Percentiles rank a stretch among this genome's conserved stretches.
Evolutionary conservation across 2,797 vertebrate species (phyloP).

Genomic region (Lacerta bilineata): DNA sequence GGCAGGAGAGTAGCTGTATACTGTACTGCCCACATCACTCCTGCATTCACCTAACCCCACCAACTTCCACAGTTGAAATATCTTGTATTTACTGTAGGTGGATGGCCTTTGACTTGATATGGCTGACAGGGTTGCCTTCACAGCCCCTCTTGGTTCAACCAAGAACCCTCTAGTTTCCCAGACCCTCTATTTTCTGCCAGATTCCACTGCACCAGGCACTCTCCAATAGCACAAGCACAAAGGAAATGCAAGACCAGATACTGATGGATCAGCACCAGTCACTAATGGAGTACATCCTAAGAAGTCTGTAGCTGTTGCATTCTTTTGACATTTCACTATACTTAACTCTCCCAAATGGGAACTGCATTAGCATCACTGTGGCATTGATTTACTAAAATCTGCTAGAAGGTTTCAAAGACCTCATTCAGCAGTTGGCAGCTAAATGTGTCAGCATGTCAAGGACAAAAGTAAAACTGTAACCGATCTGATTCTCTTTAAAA

Average conservation of each 20-base stretch:
- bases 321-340: background rate
- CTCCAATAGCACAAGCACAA: background rate
- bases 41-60: background rate
- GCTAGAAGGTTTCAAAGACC: background rate
- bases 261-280: slow-evolving; percentile 28
- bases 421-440: background rate
- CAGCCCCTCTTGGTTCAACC: background rate
- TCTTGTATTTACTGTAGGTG: background rate
- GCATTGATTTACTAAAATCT: slow-evolving; percentile 13
- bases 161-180: background rate
- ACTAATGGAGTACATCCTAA: background rate
- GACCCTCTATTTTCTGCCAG: background rate
- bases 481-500: background rate
- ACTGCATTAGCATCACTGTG: background rate
- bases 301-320: background rate
- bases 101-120: background rate
- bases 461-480: slow-evolving; percentile 14
- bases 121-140: background rate
- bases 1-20: background rate
- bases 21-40: background rate
- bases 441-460: background rate
- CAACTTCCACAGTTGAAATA: background rate
- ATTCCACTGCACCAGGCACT: background rate
- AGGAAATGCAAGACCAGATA: background rate
- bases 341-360: background rate